Percentiles rank a stretch among this genome's conserved stretches.
Conservation (phyloP, 2,888 invertebrate species). For the Phalangium opilio region DNA sequence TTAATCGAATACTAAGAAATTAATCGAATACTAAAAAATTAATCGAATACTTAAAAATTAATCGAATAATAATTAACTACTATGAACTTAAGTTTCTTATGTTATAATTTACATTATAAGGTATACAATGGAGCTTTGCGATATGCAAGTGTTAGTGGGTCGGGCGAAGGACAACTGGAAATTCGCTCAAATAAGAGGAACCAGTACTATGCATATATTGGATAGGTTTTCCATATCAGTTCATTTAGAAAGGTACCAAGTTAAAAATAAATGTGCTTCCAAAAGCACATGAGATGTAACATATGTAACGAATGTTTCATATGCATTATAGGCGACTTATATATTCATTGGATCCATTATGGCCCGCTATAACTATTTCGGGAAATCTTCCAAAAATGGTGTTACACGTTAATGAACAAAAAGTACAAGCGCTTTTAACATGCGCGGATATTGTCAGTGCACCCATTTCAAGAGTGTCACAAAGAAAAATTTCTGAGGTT, state of each 20-base stretch:
- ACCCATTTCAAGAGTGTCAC: too few species aligned
- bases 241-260: conserved; percentile 25
- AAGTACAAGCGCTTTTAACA: conserved; percentile 39
- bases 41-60: too few species aligned
- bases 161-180: conserved; percentile 78
- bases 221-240: conserved; percentile 47
- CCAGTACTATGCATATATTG: conserved; percentile 69
- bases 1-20: too few species aligned
- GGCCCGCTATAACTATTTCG: conserved; percentile 63
- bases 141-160: conserved; percentile 70
- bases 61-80: too few species aligned
- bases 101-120: conserved; percentile 23
- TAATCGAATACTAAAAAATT: too few species aligned
- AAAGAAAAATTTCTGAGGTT: too few species aligned
- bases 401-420: conserved; percentile 78
- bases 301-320: too few species aligned
- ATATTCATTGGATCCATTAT: conserved; percentile 31
- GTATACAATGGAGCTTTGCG: conserved; percentile 52
- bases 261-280: not conserved
- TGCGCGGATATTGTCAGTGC: conserved; percentile 10
- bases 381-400: conserved; percentile 75
- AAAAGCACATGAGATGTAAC: too few species aligned
- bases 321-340: conserved; percentile 15
- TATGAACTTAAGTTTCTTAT: too few species aligned
- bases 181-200: conserved; percentile 65